Percentiles rank a stretch among this genome's conserved stretches.
phyloP scores from a whole-genome alignment of 2,113 vertebrate species.

The Oreocharis arfaki region DNA sequence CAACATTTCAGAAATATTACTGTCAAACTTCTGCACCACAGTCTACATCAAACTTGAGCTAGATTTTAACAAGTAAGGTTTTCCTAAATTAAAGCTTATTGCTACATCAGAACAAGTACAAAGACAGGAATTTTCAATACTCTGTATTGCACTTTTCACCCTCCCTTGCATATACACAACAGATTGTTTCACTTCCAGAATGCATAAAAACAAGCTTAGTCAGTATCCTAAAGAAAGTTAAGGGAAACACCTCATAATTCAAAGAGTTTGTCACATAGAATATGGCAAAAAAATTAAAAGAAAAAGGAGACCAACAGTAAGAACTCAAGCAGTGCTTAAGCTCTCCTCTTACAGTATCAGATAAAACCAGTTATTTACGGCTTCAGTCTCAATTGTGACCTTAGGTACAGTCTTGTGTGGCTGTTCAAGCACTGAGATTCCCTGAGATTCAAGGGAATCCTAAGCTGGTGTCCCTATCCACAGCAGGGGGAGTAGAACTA shows the following conservation, averaged over 20 bases:
- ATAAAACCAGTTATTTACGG: not conserved
- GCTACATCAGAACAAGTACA: not conserved
- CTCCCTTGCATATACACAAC: not conserved
- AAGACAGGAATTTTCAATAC: not conserved
- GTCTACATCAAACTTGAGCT: not conserved
- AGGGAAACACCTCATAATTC: not conserved
- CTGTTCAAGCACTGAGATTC: not conserved
- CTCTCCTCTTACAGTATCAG: not conserved
- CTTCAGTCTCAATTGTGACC: not conserved
- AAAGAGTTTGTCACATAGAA: not conserved
- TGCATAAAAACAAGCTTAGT: not conserved
- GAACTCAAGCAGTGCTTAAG: not conserved
- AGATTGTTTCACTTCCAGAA: not conserved
- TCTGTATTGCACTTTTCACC: not conserved
- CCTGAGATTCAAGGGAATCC: not conserved
- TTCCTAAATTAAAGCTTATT: not conserved
- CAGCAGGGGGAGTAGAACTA: not conserved
- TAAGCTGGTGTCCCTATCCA: not conserved
- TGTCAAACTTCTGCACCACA: not conserved
- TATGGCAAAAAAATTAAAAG: not conserved
- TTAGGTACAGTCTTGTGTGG: not conserved
- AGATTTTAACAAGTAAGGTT: not conserved
- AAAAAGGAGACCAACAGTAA: not conserved
- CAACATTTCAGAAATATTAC: not conserved
- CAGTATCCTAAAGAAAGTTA: not conserved